Evolutionary conservation across 2,113 vertebrate species (phyloP), one percentile per base, ranked within the genome.

Genomic region (Leiothrix lutea): DNA sequence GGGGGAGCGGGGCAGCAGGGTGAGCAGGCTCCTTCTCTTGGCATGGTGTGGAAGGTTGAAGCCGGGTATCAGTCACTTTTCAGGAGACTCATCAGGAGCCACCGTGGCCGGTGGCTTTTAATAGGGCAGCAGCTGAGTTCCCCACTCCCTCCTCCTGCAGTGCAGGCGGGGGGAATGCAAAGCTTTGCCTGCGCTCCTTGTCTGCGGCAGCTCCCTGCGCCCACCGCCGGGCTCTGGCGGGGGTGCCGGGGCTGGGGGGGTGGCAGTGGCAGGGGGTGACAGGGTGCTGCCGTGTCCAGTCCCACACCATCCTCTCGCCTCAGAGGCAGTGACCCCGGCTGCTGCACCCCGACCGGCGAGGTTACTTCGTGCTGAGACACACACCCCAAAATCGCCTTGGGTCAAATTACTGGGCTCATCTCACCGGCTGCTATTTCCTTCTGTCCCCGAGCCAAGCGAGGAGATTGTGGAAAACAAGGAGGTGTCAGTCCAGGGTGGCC

Each of bases 341-440:
- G 56, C 60, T 7, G 72, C 60, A 14, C 20, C 56, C 65, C 1
- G 12, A 40, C 31, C 2, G 0, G 40, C 47, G 12, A 70, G 84
- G 81, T 78, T 67, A 33, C 79, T 88, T 40, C 62, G 3, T 0
- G 7, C 82, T 86, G 85, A 92, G 53, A 84, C 74, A 35, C 58
- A 33, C 83, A 44, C 78, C 83, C 29, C 81, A 75, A 47, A 95
- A 92, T 29, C 5, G 14, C 82, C 86, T 42, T 2, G 22, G 74
- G 77, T 90, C 70, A 50, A 31, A 91, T 88, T 61, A 82, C 79
- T 33, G 64, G 78, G 72, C 53, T 93, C 86, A 33, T 86, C 47
- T 72, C 86, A n/a, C 9, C 72, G 16, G 67, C 69, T 95, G 70
- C 64, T 83, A 47, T 91, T 96, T 96, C 96, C 92, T 94, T 80